Evolutionary conservation across 2,797 vertebrate genomes (phyloP), one percentile per base, ranked within the genome.

Genomic region (Eurystomus glaucurus): DNA sequence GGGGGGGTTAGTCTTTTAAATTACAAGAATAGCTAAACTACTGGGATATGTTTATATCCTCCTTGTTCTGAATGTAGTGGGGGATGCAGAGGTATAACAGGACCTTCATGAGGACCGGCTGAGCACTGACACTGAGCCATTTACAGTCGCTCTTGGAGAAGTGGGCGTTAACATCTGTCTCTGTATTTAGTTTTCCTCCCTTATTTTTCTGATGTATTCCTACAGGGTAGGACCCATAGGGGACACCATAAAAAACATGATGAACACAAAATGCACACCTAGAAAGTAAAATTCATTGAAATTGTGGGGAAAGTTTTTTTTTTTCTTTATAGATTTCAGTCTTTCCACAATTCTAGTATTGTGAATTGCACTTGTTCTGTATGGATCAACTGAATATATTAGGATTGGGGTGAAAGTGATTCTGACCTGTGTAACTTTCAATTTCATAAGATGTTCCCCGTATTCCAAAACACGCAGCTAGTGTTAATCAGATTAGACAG

Each of bases 401-500:
- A 39, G 51, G 60, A 31, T 70, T 52, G 51, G 7, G 17, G 35
- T 79, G 35, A 19, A 77, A 62, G 8, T 86, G 35, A 28, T 89
- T 64, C 69, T 57, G 55, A 72, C 52, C 74, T 84, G 12, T 66
- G 0, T n/a, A 70, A 60, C 41, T 88, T 93, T 2, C 31, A n/a
- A 12, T 80, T 89, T 95, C 50, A 29, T 79, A 92, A 93, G 85
- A 46, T 85, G 57, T 46, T 57, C 52, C n/a, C 71, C 82, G 55
- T 87, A 68, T 83, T 91, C 55, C 37, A 71, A 85, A 96, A 90
- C 68, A 79, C 52, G 84, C 48, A 70, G 85, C 60, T 93, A 41
- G 43, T 72, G 29, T 60, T 95, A 90, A 95, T 93, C 90, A 90
- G 88, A 85, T 93, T 75, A 71, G 91, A 90, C 94, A 94, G 84